Evolutionary conservation across 2,797 vertebrate species (phyloP).

Genomic region (Microchirus variegatus): DNA sequence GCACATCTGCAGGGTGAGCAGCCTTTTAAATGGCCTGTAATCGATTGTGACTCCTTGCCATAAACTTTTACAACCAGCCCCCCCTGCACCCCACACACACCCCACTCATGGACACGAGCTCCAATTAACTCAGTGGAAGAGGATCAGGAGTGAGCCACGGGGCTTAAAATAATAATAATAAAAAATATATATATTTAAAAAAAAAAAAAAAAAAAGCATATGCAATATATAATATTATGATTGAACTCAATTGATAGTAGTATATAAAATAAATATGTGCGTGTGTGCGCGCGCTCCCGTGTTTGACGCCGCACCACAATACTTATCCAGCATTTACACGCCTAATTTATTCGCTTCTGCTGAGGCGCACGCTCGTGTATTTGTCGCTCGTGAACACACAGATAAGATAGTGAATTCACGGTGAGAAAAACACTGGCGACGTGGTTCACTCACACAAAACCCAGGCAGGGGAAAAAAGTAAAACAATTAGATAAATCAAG

Average conservation of each 20-base stretch:
- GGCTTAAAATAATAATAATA: constrained; percentile 3
- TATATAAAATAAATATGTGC: no score
- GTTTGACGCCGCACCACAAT: neutral
- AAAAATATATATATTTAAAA: no score
- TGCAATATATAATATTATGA: neutral
- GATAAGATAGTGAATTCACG: constrained; percentile 23
- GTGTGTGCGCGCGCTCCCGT: no score
- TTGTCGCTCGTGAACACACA: neutral
- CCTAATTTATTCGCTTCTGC: constrained; percentile 24
- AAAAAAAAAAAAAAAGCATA: constrained; percentile 15
- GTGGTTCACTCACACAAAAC: neutral
- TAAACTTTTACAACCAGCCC: constrained; percentile 88
- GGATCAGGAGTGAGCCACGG: constrained; percentile 18
- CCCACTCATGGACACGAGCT: constrained; percentile 74
- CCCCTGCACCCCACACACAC: constrained; percentile 67
- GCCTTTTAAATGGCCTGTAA: constrained; percentile 80
- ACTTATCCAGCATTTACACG: constrained; percentile 16
- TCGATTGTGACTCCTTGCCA: constrained; percentile 88
- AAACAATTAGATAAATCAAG: constrained; percentile 47
- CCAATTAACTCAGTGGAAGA: constrained; percentile 78
- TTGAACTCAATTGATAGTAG: no score
- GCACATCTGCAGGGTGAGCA: constrained; percentile 35
- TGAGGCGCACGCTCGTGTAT: constrained; percentile 4
- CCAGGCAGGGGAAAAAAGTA: neutral
- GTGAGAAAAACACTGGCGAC: constrained; percentile 15